phyloP scores from a whole-genome alignment of 2,113 vertebrate species.

The Onychostruthus taczanowskii region DNA sequence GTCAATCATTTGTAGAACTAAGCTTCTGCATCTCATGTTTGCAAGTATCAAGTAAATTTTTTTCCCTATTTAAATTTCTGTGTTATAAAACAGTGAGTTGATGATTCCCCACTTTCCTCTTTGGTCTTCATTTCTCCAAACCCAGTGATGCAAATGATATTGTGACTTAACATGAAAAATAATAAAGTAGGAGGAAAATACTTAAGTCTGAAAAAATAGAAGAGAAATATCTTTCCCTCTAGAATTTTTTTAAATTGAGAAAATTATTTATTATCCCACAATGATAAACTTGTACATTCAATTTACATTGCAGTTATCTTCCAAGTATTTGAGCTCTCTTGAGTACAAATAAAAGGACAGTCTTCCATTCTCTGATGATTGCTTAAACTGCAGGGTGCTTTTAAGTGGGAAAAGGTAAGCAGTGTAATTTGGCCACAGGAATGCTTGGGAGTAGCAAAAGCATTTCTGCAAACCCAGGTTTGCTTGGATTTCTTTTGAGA shows the following conservation, averaged over 20 bases:
- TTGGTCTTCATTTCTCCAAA: not conserved
- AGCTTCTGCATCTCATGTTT: not conserved
- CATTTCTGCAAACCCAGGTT: not conserved
- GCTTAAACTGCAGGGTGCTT: not conserved
- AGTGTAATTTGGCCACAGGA: not conserved
- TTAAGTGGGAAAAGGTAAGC: not conserved
- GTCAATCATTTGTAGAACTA: not conserved
- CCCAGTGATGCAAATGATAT: not conserved
- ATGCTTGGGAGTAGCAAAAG: not conserved
- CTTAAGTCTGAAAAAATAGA: not conserved
- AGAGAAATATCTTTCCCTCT: rapidly evolving
- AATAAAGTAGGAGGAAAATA: not conserved
- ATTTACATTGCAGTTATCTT: not conserved
- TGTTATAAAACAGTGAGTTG: not conserved
- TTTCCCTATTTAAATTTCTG: not conserved
- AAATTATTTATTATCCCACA: not conserved
- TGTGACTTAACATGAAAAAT: not conserved
- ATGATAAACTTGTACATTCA: rapidly evolving
- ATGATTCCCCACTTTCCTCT: not conserved
- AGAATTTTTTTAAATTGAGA: not conserved
- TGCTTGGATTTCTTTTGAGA: not conserved
- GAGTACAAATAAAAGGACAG: not conserved
- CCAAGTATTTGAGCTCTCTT: not conserved
- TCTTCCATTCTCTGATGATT: not conserved
- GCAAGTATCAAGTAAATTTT: not conserved